Evolutionary conservation across 2,888 invertebrate genomes (phyloP).

Genomic region (Odontomyia ornata): DNA sequence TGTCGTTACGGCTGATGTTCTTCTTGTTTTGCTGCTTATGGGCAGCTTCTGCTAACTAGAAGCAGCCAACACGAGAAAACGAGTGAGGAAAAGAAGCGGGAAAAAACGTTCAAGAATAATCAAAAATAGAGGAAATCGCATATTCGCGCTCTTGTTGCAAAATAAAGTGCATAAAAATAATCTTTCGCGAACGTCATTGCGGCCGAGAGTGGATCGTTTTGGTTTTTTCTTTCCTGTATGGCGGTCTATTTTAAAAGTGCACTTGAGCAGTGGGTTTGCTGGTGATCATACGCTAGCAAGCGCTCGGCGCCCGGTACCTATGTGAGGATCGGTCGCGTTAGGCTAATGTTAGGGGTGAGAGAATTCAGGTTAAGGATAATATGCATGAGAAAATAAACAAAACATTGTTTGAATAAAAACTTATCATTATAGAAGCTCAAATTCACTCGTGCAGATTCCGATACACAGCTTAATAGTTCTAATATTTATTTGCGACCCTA

Average conservation of each 20-base stretch:
- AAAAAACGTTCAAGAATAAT: background rate
- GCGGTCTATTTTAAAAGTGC: conserved; percentile 33
- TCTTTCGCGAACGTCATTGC: conserved; percentile 23
- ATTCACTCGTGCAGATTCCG: too few species aligned
- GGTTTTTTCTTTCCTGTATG: conserved; percentile 19
- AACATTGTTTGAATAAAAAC: background rate
- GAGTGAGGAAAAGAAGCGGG: background rate
- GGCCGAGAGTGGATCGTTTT: background rate
- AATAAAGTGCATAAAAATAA: conserved; percentile 32
- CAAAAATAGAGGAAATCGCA: conserved; percentile 38
- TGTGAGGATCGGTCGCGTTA: background rate
- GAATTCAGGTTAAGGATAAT: background rate
- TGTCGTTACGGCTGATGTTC: too few species aligned
- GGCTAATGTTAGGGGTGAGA: background rate
- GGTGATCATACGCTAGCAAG: background rate
- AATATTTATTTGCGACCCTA: too few species aligned
- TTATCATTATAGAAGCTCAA: too few species aligned
- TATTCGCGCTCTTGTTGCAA: conserved; percentile 36
- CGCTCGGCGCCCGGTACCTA: background rate
- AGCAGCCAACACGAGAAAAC: too few species aligned
- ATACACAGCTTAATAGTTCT: too few species aligned
- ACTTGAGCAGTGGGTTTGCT: background rate
- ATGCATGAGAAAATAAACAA: background rate
- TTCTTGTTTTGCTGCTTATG: too few species aligned
- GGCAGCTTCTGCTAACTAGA: too few species aligned